Conservation (phyloP, 2,888 invertebrate genomes). For the Nebria brevicollis region DNA sequence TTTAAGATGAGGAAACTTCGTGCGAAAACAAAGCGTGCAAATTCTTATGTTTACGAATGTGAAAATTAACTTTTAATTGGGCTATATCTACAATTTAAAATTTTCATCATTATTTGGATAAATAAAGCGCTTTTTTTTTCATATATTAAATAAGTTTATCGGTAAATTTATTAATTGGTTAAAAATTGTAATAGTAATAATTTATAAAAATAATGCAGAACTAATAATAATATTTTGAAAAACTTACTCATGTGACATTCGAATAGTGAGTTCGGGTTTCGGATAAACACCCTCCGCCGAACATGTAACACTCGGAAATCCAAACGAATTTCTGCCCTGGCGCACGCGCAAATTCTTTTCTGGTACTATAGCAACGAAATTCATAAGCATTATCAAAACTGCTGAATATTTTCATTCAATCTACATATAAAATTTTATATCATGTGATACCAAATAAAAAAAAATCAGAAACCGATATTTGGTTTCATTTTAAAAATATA, state of each 20-base stretch:
- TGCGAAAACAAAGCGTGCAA: too few relatives aligned
- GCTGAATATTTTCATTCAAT: not conserved
- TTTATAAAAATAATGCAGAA: too few relatives aligned
- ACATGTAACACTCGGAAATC: slow-evolving; percentile 68
- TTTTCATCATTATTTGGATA: too few relatives aligned
- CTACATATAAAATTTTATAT: not conserved
- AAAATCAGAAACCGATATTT: not conserved
- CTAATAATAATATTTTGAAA: not conserved
- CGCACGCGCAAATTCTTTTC: slow-evolving; percentile 67
- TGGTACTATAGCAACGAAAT: slow-evolving; percentile 62
- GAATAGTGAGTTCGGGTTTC: slow-evolving; percentile 67
- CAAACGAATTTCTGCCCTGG: slow-evolving; percentile 67
- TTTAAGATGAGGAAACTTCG: too few relatives aligned
- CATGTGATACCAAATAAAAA: not conserved
- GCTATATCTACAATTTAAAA: too few relatives aligned
- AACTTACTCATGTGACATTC: slow-evolving; percentile 58
- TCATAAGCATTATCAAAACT: not conserved
- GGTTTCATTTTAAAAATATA: too few relatives aligned
- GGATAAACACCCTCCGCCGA: slow-evolving; percentile 70
- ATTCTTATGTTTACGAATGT: too few relatives aligned
- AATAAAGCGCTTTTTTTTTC: too few relatives aligned
- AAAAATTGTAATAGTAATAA: too few relatives aligned
- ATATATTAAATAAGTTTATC: too few relatives aligned
- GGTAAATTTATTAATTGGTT: too few relatives aligned
- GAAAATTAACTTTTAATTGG: too few relatives aligned